Evolutionary conservation across 2,888 invertebrate genomes (phyloP).

Genomic region (Leptinotarsa haldemani): DNA sequence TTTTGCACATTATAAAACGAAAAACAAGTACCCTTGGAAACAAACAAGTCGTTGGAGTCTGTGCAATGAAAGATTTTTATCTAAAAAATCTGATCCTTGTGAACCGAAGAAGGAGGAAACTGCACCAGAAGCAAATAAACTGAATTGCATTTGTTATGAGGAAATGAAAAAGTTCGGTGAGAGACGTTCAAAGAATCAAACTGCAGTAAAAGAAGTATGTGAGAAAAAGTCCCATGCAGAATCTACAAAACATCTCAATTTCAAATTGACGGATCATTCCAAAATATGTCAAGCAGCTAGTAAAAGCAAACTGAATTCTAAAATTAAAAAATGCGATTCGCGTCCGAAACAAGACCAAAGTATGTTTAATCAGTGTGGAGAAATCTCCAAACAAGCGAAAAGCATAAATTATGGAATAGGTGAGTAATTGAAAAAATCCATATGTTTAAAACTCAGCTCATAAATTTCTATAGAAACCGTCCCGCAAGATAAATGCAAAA

Average conservation of each 20-base stretch:
- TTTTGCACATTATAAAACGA: conserved; percentile 17
- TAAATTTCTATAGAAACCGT: background rate
- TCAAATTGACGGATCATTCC: conserved; percentile 23
- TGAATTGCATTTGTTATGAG: conserved; percentile 21
- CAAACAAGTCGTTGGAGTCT: background rate
- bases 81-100: conserved; percentile 14
- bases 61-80: conserved; percentile 11
- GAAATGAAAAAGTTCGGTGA: background rate
- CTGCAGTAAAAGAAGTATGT: background rate
- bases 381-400: conserved; percentile 2
- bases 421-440: background rate
- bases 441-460: no score
- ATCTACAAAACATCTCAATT: background rate
- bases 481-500: background rate
- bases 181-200: background rate
- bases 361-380: conserved; percentile 19
- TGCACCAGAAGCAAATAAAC: conserved; percentile 14
- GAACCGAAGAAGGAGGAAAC: background rate
- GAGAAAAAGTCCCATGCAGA: background rate
- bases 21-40: conserved; percentile 25
- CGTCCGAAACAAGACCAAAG: conserved; percentile 7
- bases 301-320: background rate
- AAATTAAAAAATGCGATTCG: background rate
- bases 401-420: background rate
- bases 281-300: conserved; percentile 17